Percentiles rank a stretch among this genome's conserved stretches.
Conservation (phyloP, 1,140 invertebrate species). For the Andrena cerasifolii region DNA sequence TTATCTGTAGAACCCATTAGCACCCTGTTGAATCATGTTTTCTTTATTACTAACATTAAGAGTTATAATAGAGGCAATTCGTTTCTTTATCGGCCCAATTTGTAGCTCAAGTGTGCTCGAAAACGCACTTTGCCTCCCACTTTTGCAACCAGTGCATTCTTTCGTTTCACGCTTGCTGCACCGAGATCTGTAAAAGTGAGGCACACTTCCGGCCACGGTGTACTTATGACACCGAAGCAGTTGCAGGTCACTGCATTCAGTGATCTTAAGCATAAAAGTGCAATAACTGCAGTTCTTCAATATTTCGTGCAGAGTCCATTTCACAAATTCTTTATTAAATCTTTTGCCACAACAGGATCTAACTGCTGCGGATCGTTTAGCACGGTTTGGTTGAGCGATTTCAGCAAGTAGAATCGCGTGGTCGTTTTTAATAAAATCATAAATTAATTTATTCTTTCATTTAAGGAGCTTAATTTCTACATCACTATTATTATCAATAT, state of each 20-base stretch:
- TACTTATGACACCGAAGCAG: constrained; percentile 6
- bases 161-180: constrained; percentile 37
- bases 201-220: constrained; percentile 5
- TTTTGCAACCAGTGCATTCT: constrained; percentile 6
- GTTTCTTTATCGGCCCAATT: background rate
- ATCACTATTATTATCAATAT: too few relatives aligned
- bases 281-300: background rate
- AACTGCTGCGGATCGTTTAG: background rate
- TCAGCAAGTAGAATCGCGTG: too few relatives aligned
- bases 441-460: too few relatives aligned
- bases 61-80: too few relatives aligned
- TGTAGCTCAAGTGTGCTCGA: background rate
- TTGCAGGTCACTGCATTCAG: background rate
- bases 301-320: background rate
- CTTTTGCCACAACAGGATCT: background rate
- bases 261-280: background rate
- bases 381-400: too few relatives aligned
- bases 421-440: too few relatives aligned
- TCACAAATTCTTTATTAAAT: background rate
- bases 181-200: background rate
- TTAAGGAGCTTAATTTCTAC: too few relatives aligned
- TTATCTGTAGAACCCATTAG: too few relatives aligned
- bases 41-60: too few relatives aligned
- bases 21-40: too few relatives aligned
- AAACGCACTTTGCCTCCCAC: background rate